phyloP scores from a whole-genome alignment of 2,797 vertebrate genomes.

The Hyperoplus lanceolatus region DNA sequence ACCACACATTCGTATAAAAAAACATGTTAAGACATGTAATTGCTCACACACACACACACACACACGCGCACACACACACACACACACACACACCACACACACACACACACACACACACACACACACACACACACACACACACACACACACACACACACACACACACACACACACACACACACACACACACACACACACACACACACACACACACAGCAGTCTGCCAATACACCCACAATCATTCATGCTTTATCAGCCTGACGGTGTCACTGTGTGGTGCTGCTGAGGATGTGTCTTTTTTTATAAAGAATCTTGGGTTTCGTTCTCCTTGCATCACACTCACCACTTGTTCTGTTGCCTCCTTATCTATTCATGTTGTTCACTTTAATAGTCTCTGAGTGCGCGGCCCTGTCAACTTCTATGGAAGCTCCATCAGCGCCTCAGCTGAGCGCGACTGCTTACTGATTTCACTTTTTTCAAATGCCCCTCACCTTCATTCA shows the following conservation, averaged over 20 bases:
- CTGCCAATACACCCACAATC: constrained; percentile 45
- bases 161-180: constrained; percentile 11
- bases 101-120: constrained; percentile 1
- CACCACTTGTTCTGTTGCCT: constrained; percentile 65
- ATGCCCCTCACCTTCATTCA: constrained; percentile 75
- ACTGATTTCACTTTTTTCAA: constrained; percentile 73
- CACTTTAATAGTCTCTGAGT: constrained; percentile 64
- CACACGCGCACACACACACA: background rate
- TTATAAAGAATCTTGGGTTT: constrained; percentile 51
- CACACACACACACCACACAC: background rate
- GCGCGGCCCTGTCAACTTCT: constrained; percentile 56
- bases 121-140: constrained; percentile 1
- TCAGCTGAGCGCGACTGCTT: constrained; percentile 61
- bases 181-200: constrained; percentile 4
- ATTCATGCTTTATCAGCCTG: constrained; percentile 62
- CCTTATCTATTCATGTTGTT: constrained; percentile 75
- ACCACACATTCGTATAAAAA: constrained; percentile 34
- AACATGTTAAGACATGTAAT: constrained; percentile 10
- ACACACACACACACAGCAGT: constrained; percentile 6
- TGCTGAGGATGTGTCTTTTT: constrained; percentile 55
- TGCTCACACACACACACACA: constrained; percentile 1
- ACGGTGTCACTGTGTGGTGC: constrained; percentile 49
- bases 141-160: constrained; percentile 1
- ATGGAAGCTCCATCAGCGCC: constrained; percentile 58
- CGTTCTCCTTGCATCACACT: constrained; percentile 68